Evolutionary conservation across 2,113 vertebrate species (phyloP).

Genomic region (Helogale parvula): DNA sequence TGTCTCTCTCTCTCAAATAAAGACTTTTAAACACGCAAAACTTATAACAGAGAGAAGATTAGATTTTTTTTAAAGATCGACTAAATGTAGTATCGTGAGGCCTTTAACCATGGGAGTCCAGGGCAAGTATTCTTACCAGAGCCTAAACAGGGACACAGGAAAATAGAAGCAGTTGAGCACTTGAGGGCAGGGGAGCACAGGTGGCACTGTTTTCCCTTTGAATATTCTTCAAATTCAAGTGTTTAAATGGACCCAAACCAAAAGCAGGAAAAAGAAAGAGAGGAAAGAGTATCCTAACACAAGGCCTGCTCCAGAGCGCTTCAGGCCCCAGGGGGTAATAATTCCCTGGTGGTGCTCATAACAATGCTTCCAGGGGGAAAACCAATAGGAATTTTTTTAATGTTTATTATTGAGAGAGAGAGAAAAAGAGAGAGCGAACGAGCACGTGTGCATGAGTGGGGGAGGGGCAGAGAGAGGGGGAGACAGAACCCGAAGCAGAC

Average conservation of each 20-base stretch:
- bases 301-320: not conserved
- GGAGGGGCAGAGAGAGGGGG: no score
- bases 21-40: not conserved
- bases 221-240: conserved; percentile 36
- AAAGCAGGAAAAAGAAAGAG: not conserved
- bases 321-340: not conserved
- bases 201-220: not conserved
- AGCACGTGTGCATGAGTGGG: no score
- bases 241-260: not conserved
- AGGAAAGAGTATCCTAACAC: not conserved
- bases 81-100: not conserved
- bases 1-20: no score
- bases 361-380: not conserved
- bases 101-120: not conserved
- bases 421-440: no score
- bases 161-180: not conserved
- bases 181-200: not conserved
- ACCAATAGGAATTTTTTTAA: not conserved
- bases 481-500: no score
- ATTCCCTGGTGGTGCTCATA: not conserved
- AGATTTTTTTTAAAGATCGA: not conserved
- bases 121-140: not conserved
- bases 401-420: no score
- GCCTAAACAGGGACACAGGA: not conserved
- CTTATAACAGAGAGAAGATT: not conserved